phyloP scores from a whole-genome alignment of 1,140 invertebrate genomes.

The Macrostomum lignano region DNA sequence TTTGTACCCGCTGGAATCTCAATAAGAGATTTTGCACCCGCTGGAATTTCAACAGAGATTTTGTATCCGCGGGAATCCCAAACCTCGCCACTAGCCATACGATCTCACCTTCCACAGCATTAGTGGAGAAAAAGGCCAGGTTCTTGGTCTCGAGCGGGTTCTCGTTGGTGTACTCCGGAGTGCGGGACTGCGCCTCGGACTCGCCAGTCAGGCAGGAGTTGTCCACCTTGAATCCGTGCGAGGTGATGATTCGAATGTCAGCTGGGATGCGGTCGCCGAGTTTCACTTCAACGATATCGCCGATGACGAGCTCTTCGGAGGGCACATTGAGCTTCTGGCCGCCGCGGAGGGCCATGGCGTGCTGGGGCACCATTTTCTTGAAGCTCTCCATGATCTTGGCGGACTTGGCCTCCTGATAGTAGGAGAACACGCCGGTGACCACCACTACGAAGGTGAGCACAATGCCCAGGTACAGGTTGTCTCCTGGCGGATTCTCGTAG shows the following conservation, averaged over 20 bases:
- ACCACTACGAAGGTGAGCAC: constrained; percentile 25
- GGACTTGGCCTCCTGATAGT: constrained; percentile 28
- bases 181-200: constrained; percentile 68
- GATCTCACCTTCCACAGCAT: constrained; percentile 53
- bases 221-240: constrained; percentile 39
- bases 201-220: constrained; percentile 57
- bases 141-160: constrained; percentile 88
- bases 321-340: constrained; percentile 52
- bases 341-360: constrained; percentile 69
- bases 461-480: constrained; percentile 37
- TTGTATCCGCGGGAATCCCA: too few relatives aligned
- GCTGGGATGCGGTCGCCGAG: constrained; percentile 54
- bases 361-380: constrained; percentile 33
- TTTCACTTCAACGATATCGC: constrained; percentile 50
- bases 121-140: constrained; percentile 81
- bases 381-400: constrained; percentile 50
- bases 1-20: too few relatives aligned
- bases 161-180: constrained; percentile 63
- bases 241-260: constrained; percentile 43
- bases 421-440: constrained; percentile 26
- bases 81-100: too few relatives aligned
- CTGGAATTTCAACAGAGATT: too few relatives aligned
- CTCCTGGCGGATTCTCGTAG: constrained; percentile 57
- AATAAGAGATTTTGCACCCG: too few relatives aligned
- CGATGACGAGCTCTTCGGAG: constrained; percentile 42